Evolutionary conservation across 1,140 invertebrate species (phyloP).

Genomic region (Andrena cerasifolii): DNA sequence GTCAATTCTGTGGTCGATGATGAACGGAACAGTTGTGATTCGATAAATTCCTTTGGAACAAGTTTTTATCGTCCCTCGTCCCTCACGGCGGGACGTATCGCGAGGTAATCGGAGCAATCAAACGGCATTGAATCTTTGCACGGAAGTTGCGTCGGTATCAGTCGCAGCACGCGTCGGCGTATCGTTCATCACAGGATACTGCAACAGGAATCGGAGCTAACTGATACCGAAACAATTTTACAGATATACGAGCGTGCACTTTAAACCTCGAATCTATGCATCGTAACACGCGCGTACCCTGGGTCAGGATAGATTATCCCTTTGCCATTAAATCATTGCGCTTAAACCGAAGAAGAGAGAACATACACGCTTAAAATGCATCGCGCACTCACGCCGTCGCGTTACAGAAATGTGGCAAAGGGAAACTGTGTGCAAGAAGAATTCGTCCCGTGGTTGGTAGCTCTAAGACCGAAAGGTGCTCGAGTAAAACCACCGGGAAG

Average conservation of each 20-base stretch:
- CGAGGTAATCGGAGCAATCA: slow-evolving; percentile 10
- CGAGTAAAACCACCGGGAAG: too few relatives aligned
- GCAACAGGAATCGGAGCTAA: slow-evolving; percentile 17
- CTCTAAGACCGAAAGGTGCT: too few relatives aligned
- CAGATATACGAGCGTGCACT: slow-evolving; percentile 2
- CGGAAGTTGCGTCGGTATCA: slow-evolving; percentile 9
- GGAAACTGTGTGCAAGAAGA: too few relatives aligned
- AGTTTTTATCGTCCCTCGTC: too few relatives aligned
- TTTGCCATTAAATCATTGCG: background rate
- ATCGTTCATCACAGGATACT: slow-evolving; percentile 16
- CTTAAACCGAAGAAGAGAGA: background rate
- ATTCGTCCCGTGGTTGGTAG: too few relatives aligned
- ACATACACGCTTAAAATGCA: too few relatives aligned
- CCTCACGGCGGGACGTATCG: background rate
- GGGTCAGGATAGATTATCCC: background rate
- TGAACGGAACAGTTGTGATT: too few relatives aligned
- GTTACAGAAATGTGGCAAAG: too few relatives aligned
- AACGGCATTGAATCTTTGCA: slow-evolving; percentile 26
- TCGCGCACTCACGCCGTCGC: too few relatives aligned
- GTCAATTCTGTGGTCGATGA: too few relatives aligned
- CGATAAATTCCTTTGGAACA: background rate
- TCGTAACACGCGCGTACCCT: background rate
- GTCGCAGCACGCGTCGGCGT: background rate
- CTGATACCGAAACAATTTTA: slow-evolving; percentile 39
- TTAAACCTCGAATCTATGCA: background rate